A percentile compares a stretch with the other conserved stretches of the same genome.
Evolutionary conservation across 1,140 invertebrate species (phyloP).

Genomic region (Conus ventricosus): DNA sequence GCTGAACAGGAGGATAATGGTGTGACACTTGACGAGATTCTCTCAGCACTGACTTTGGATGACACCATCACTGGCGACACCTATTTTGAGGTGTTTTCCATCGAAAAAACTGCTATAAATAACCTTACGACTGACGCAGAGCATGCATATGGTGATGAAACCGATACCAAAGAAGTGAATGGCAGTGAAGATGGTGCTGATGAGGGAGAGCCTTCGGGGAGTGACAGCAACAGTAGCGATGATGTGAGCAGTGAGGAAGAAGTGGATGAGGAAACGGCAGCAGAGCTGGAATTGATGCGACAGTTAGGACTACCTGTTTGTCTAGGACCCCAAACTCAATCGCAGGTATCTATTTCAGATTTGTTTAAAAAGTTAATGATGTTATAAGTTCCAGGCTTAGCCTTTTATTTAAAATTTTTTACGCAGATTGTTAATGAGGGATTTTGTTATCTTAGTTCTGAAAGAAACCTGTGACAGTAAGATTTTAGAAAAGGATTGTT

Average conservation of each 20-base stretch:
- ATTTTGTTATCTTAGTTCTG: too few species aligned
- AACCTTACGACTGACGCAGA: not conserved
- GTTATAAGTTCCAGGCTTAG: too few species aligned
- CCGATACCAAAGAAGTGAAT: too few species aligned
- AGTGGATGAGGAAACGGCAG: constrained; percentile 23
- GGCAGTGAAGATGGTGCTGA: not conserved
- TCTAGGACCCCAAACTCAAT: constrained; percentile 31
- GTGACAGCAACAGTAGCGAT: not conserved
- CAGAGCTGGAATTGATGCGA: constrained; percentile 56
- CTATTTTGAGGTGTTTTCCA: not conserved
- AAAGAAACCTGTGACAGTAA: too few species aligned
- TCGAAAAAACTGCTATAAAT: not conserved
- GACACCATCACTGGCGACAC: not conserved
- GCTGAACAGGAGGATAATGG: not conserved
- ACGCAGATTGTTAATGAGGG: too few species aligned
- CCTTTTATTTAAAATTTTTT: too few species aligned
- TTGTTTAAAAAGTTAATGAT: too few species aligned
- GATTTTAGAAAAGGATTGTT: too few species aligned
- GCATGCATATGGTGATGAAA: not conserved
- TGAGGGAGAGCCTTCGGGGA: not conserved
- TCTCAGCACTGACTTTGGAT: not conserved
- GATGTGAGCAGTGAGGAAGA: not conserved
- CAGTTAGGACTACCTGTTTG: constrained; percentile 54
- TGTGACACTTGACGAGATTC: constrained; percentile 11
- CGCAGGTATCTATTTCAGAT: too few species aligned